A percentile compares a stretch with the other conserved stretches of the same genome.
phyloP scores from a whole-genome alignment of 2,113 vertebrate species.

The Notothenia rossii region DNA sequence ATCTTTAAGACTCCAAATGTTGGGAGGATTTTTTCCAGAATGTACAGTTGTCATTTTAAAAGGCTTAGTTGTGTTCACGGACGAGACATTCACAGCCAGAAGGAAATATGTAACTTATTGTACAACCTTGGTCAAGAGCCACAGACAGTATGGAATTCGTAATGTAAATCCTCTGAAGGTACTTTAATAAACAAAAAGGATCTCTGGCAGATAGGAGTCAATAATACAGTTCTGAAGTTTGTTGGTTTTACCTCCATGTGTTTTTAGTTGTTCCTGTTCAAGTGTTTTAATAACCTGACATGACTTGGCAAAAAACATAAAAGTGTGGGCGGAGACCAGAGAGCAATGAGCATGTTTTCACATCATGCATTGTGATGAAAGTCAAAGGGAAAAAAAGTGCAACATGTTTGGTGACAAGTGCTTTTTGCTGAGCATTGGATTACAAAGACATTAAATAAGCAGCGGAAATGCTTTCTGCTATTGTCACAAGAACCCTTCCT shows the following conservation, averaged over 20 bases:
- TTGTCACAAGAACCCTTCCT: background rate
- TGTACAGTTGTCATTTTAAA: constrained; percentile 58
- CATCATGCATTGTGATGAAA: background rate
- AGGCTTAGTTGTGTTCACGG: constrained; percentile 37
- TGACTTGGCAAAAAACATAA: constrained; percentile 15
- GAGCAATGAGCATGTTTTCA: constrained; percentile 22
- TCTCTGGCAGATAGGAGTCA: too few species aligned
- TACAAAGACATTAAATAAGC: background rate
- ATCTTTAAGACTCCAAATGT: constrained; percentile 2
- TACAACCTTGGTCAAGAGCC: constrained; percentile 17
- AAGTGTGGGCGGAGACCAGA: background rate
- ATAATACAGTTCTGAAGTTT: constrained; percentile 2
- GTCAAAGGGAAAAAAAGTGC: background rate
- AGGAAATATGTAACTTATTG: constrained; percentile 47
- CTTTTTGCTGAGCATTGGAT: background rate
- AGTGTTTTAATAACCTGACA: background rate
- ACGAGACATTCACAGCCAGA: constrained; percentile 20
- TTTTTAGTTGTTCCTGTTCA: constrained; percentile 17
- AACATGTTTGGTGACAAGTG: background rate
- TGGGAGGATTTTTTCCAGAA: background rate
- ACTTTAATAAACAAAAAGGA: constrained; percentile 33
- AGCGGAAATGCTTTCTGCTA: background rate
- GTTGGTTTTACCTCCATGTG: background rate
- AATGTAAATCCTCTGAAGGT: constrained; percentile 42
- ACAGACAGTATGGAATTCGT: constrained; percentile 60